Base-by-base conservation (phyloP, 64 coral and sea anemone genomes). In the Stylophora pistillata region DNA sequence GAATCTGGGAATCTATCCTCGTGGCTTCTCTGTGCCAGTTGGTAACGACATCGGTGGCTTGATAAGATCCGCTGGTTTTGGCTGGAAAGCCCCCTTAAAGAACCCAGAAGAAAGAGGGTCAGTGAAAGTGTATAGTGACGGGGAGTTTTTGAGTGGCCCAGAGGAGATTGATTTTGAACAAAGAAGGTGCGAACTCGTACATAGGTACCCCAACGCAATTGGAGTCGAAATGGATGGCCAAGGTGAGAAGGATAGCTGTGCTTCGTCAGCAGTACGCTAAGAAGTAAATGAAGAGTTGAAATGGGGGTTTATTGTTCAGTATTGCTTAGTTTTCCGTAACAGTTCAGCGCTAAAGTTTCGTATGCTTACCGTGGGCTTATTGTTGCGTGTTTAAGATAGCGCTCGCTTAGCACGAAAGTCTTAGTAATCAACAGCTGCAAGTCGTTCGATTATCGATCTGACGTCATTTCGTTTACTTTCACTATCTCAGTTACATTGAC, bases 221-320 rank as follows among this genome's bases (percentile, higher is more conserved):
- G 89, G 78, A 29, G 71, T 74, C 63, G 89, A 90, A 80, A 74
- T 90, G 89, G 89, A 90, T 70, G 89, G 89, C 0, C 64, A 90
- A 41, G 78, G 89, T 90, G 73, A 17, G 78, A 76, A 70, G 1
- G 13, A 20, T 20, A 15, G 13, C 11, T 78, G 27, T 54, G 5
- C 3, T 74, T 74, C 15, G 28, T 74, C 34, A 26, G 10, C 14
- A 71, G 14, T 13, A 7, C 21, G 9, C 21, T 1, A 71, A 71
- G 10, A 10, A 27, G 23, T 71, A 27, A 27, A n/a, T n/a, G n/a
- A n/a, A n/a, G n/a, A 30, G 28, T 13, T 33, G 4, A 33, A 5
- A 34, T 6, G 1, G 71, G 16, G 18, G 3, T 10, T 71, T 1
- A 71, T 16, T 20, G 5, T 71, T 2, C 23, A 20, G 66, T 2